Conservation (phyloP, 2,113 vertebrate species). For the Phylloscopus whistleri region DNA sequence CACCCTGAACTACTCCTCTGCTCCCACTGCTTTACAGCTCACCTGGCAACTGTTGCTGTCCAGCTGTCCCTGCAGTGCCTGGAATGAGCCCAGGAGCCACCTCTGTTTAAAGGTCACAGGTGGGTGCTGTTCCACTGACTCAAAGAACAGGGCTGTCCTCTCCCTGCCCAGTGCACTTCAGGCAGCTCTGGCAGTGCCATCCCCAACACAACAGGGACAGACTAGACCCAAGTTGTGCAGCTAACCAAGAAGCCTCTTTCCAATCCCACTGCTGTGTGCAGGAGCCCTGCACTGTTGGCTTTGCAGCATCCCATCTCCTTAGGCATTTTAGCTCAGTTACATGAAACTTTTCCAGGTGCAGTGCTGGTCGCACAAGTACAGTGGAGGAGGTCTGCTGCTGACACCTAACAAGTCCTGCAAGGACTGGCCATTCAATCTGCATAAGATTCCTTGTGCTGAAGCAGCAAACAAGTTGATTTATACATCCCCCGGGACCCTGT, state of each 20-base stretch:
- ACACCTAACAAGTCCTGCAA: not conserved
- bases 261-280: too few relatives aligned
- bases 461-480: not conserved
- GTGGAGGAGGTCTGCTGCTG: not conserved
- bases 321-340: not conserved
- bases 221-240: not conserved
- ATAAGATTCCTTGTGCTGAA: not conserved
- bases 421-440: not conserved
- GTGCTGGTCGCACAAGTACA: not conserved
- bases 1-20: not conserved
- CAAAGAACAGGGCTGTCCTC: not conserved
- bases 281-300: fast-evolving
- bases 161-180: fast-evolving
- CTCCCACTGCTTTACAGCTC: not conserved
- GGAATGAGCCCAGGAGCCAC: not conserved
- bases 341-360: not conserved
- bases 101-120: not conserved
- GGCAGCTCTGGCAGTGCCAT: not conserved
- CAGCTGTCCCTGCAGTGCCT: not conserved
- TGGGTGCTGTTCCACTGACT: not conserved
- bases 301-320: not conserved
- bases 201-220: not conserved
- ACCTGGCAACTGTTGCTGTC: slow-evolving; percentile 11
- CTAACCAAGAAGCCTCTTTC: not conserved
- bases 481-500: not conserved